Evolutionary conservation across 2,113 vertebrate species (phyloP).

Genomic region (Numida meleagris): DNA sequence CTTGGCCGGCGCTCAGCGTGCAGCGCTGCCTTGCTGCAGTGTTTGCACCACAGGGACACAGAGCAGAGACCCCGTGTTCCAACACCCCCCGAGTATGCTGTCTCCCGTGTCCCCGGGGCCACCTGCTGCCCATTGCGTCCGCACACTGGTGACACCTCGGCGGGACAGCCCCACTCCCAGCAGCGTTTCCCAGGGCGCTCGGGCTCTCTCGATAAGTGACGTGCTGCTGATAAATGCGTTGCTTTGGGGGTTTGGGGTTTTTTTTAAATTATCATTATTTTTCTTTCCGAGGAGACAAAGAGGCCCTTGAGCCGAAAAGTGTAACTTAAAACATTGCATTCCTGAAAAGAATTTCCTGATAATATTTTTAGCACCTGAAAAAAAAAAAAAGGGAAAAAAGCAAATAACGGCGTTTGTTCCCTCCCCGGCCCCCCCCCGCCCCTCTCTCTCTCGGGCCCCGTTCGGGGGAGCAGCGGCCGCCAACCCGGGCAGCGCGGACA

Average conservation of each 20-base stretch:
- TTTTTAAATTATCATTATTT: background rate
- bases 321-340: constrained; percentile 63
- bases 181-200: background rate
- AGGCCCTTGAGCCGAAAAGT: constrained; percentile 66
- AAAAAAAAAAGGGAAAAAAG: background rate
- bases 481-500: too few relatives aligned
- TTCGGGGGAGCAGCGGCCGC: too few relatives aligned
- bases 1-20: constrained; percentile 38
- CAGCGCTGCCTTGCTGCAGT: background rate
- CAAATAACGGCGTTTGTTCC: background rate
- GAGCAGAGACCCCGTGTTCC: background rate
- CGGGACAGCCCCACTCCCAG: background rate
- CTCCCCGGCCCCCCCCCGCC: background rate
- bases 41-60: background rate
- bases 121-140: background rate
- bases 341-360: constrained; percentile 80
- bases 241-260: background rate
- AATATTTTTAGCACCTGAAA: constrained; percentile 78
- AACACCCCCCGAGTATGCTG: background rate
- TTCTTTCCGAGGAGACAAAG: constrained; percentile 70
- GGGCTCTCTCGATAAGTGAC: constrained; percentile 34
- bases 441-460: background rate
- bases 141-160: background rate
- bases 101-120: background rate
- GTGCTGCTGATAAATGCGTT: constrained; percentile 58